Evolutionary conservation across 2,113 vertebrate species (phyloP).

Genomic region (Apodemus speciosus): DNA sequence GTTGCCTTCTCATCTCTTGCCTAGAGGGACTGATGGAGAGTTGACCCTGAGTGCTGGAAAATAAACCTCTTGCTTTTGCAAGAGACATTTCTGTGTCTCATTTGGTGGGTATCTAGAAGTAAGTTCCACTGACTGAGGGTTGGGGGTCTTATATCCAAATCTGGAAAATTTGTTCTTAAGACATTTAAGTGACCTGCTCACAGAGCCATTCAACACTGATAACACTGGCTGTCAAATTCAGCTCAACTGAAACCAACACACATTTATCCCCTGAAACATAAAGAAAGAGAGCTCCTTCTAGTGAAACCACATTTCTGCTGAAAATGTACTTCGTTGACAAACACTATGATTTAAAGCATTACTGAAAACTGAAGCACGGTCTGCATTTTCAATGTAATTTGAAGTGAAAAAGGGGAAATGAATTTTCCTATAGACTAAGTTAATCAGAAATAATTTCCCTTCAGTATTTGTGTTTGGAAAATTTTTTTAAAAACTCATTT

Average conservation of each 20-base stretch:
- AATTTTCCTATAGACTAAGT: neutral
- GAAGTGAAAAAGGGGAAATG: neutral
- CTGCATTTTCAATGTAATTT: neutral
- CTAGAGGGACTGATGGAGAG: too few relatives aligned
- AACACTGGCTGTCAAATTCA: neutral
- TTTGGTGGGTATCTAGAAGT: too few relatives aligned
- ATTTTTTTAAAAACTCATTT: conserved; percentile 20
- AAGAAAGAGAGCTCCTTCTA: neutral
- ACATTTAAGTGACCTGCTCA: neutral
- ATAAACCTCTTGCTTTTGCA: too few relatives aligned
- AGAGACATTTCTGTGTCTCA: too few relatives aligned
- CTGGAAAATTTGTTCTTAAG: conserved; percentile 18
- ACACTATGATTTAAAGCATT: neutral
- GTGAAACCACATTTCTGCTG: neutral
- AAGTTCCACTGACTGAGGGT: neutral
- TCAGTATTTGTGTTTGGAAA: neutral
- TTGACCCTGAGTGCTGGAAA: too few relatives aligned
- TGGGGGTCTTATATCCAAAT: neutral
- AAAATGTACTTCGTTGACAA: conserved; percentile 3
- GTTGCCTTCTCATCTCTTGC: too few relatives aligned
- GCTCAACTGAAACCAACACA: neutral
- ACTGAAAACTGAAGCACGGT: neutral
- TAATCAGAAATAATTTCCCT: conserved; percentile 49
- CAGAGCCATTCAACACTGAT: neutral
- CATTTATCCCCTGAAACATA: neutral